These are phyloP conservation scores for Lynx canadensis DNA, from an alignment of 2,113 vertebrate genomes.

Conservation along the genomic window DNA sequence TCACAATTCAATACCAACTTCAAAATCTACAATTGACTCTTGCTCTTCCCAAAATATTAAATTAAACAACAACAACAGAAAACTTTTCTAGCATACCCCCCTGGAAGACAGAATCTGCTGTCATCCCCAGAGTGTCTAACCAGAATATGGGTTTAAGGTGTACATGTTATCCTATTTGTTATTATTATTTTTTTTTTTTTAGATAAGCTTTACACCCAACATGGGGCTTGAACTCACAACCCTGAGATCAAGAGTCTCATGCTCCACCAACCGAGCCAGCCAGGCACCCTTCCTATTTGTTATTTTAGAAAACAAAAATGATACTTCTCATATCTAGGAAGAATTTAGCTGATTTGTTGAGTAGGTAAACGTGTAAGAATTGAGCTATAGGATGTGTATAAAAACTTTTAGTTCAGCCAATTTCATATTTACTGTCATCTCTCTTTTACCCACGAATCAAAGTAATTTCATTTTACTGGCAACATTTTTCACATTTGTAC, in stretches of 20 bases:
- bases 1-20: slow-evolving; percentile 91
- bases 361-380: slow-evolving; percentile 19
- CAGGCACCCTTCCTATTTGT: not conserved
- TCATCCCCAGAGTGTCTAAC: not conserved
- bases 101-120: not conserved
- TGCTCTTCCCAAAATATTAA: slow-evolving; percentile 76
- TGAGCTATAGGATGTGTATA: not conserved
- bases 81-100: slow-evolving; percentile 34
- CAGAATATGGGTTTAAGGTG: not conserved
- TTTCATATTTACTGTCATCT: slow-evolving; percentile 39
- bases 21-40: slow-evolving; percentile 88
- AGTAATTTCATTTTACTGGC: slow-evolving; percentile 16
- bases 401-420: slow-evolving; percentile 38
- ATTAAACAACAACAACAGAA: slow-evolving; percentile 42
- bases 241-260: not conserved
- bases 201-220: not conserved
- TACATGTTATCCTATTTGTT: not conserved
- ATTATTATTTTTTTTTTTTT: not conserved
- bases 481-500: not conserved
- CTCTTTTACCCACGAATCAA: slow-evolving; percentile 29
- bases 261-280: not conserved
- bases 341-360: not conserved
- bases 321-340: slow-evolving; percentile 7
- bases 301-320: not conserved
- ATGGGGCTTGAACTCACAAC: not conserved